phyloP scores from a whole-genome alignment of 2,888 invertebrate species.

The Apamea crenata region DNA sequence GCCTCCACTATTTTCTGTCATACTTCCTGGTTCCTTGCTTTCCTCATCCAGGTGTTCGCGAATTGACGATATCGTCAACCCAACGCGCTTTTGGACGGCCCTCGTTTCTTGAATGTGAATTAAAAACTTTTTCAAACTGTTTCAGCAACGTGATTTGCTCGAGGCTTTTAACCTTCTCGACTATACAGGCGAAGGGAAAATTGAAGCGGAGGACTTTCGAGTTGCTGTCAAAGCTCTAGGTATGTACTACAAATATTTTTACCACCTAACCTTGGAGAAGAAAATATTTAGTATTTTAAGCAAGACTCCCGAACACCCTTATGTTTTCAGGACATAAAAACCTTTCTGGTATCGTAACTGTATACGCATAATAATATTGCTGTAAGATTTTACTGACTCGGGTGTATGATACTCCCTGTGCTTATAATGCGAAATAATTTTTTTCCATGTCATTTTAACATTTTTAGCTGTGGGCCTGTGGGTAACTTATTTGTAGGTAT shows the following conservation, averaged over 20 bases:
- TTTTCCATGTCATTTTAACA: background rate
- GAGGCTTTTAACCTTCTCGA: constrained; percentile 86
- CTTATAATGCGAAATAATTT: background rate
- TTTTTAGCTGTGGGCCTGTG: background rate
- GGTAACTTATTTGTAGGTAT: background rate
- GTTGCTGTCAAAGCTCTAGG: constrained; percentile 88
- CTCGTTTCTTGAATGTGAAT: background rate
- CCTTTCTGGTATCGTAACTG: too few species aligned
- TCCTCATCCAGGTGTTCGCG: background rate
- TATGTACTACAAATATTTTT: constrained; percentile 64
- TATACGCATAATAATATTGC: background rate
- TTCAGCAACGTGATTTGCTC: constrained; percentile 83
- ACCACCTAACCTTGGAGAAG: background rate
- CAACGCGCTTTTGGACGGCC: background rate
- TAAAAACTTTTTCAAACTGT: background rate
- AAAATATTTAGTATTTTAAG: background rate
- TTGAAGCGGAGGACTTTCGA: constrained; percentile 85
- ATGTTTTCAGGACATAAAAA: background rate
- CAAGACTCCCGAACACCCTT: background rate
- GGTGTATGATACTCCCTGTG: background rate
- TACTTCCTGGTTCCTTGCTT: background rate
- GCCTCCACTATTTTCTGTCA: too few species aligned
- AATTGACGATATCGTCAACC: background rate
- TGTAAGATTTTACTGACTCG: background rate
- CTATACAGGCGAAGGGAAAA: constrained; percentile 86